Conservation (phyloP, 2,888 invertebrate species). For the Scaptomyza reducta region DNA sequence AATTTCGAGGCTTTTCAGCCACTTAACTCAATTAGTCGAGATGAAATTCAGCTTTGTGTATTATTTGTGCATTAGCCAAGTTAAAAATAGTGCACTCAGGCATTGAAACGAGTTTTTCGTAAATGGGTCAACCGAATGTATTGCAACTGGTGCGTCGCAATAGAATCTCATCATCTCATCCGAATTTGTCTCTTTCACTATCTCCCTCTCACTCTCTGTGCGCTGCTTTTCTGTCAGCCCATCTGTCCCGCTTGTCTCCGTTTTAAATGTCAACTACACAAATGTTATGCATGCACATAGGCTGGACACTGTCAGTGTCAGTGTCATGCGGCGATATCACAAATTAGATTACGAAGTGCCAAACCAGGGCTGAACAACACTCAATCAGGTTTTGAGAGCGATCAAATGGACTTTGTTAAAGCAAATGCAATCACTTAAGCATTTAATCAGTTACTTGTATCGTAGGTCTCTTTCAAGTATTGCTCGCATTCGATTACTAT, state of each 20-base stretch:
- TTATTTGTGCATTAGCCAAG: no score
- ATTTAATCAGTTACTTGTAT: no score
- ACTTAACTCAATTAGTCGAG: constrained; percentile 8
- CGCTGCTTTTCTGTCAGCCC: neutral
- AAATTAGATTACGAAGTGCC: constrained; percentile 59
- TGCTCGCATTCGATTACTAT: no score
- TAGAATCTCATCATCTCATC: constrained; percentile 20
- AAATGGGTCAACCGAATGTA: constrained; percentile 24
- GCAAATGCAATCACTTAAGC: no score
- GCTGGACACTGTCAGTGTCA: constrained; percentile 26
- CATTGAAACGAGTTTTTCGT: constrained; percentile 9
- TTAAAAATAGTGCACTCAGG: neutral
- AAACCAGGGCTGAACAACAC: constrained; percentile 17
- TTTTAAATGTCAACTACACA: constrained; percentile 19
- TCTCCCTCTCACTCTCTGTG: neutral
- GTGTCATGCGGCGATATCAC: constrained; percentile 49
- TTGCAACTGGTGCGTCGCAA: neutral
- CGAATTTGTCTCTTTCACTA: constrained; percentile 12
- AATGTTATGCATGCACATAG: constrained; percentile 19
- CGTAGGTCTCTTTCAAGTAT: no score
- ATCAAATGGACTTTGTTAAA: no score
- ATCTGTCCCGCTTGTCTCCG: constrained; percentile 1
- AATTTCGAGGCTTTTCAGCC: neutral
- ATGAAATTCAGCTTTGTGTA: neutral
- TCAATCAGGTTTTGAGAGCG: no score